Conservation (phyloP, 1,140 invertebrate genomes). For the Drosophila kepulauana region DNA sequence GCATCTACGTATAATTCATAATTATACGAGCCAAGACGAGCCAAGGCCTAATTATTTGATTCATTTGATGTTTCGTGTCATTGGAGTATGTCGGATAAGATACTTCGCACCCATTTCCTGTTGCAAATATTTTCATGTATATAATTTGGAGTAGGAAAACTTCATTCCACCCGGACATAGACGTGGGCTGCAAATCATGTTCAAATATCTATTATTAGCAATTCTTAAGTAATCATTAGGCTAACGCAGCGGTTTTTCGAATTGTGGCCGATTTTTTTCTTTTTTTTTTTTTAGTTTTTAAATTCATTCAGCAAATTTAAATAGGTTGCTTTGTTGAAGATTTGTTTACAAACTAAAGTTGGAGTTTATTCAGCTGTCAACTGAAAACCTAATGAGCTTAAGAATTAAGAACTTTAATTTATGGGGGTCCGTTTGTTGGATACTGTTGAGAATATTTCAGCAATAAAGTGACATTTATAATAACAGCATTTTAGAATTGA, state of each 20-base stretch:
- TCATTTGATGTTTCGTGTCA: slow-evolving; percentile 43
- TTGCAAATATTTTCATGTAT: background rate
- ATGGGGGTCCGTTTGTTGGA: background rate
- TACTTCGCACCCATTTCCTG: slow-evolving; percentile 20
- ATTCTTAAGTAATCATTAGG: slow-evolving; percentile 3
- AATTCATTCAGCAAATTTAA: background rate
- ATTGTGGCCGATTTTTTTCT: background rate
- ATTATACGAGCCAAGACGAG: slow-evolving; percentile 21
- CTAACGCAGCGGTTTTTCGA: background rate
- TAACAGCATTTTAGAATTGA: background rate
- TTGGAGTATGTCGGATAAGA: slow-evolving; percentile 40
- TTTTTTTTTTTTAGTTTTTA: background rate
- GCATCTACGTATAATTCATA: background rate
- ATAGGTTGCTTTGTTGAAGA: background rate
- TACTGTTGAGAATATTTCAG: no score
- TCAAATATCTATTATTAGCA: background rate
- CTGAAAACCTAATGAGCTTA: background rate
- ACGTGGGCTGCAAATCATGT: slow-evolving; percentile 3
- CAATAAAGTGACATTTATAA: background rate
- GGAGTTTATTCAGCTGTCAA: background rate
- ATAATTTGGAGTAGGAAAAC: slow-evolving; percentile 4
- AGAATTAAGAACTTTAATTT: background rate
- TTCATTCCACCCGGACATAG: slow-evolving; percentile 16
- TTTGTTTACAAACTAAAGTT: background rate
- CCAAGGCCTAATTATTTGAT: slow-evolving; percentile 27